Evolutionary conservation across 1,140 invertebrate species (phyloP).

Genomic region (Oreohelix idahoensis): DNA sequence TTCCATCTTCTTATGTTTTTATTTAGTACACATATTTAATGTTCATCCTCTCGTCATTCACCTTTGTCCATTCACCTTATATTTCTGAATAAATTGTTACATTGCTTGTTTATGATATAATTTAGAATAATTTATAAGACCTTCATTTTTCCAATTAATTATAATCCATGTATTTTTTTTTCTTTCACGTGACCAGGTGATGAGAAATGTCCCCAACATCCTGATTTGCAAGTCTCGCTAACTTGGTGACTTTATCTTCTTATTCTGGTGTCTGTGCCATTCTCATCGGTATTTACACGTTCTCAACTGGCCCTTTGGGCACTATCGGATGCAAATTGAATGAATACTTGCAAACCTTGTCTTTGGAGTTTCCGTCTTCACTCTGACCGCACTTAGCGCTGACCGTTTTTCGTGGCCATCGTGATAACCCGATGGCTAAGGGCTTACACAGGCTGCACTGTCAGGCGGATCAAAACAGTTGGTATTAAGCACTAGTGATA

Average conservation of each 20-base stretch:
- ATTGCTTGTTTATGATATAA: too few species aligned
- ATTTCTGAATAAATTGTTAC: too few species aligned
- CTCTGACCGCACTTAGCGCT: slow-evolving; percentile 89
- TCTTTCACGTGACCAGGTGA: slow-evolving; percentile 29
- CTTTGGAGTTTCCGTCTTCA: slow-evolving; percentile 94
- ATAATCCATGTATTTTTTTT: too few species aligned
- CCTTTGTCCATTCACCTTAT: too few species aligned
- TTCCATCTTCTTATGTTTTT: too few species aligned
- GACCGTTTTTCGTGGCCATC: slow-evolving; percentile 91
- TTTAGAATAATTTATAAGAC: too few species aligned
- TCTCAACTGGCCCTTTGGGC: slow-evolving; percentile 91
- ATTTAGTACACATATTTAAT: too few species aligned
- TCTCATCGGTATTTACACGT: slow-evolving; percentile 86
- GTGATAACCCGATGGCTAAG: slow-evolving; percentile 85
- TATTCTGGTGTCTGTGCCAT: slow-evolving; percentile 85
- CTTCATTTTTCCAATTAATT: too few species aligned
- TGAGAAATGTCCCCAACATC: slow-evolving; percentile 88
- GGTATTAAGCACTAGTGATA: slow-evolving; percentile 81
- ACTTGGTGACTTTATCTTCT: slow-evolving; percentile 86
- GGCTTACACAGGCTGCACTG: slow-evolving; percentile 78
- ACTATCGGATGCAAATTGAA: slow-evolving; percentile 83
- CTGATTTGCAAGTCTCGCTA: slow-evolving; percentile 88
- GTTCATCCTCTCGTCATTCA: too few species aligned
- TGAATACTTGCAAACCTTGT: slow-evolving; percentile 91
- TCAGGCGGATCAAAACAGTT: slow-evolving; percentile 46